Base-by-base conservation (phyloP, 2,113 vertebrate genomes). In the Vombatus ursinus region DNA sequence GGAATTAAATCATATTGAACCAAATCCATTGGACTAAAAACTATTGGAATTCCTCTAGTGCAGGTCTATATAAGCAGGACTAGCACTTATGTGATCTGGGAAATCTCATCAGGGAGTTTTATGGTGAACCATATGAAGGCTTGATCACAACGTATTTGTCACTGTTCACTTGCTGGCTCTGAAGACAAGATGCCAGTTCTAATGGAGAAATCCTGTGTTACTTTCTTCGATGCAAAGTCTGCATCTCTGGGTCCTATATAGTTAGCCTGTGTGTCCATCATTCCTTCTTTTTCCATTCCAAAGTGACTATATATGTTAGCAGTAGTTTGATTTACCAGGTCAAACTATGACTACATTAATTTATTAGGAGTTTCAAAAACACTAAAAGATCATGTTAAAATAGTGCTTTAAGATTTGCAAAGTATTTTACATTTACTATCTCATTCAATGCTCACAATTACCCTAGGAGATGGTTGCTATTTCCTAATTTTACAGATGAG, bases 81-180 rank as follows among this genome's bases (percentile, higher is more conserved):
- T 61, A 37, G 31, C 12, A n/a, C 31, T 68, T 68, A 68, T 37
- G 14, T 68, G 61, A 68, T 68, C 12, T 37, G 57, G 61, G 61
- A n/a, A 68, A 68, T 37, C 31, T 89, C 47, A 31, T 25, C 16
- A n/a, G 68, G n/a, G 54, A 93, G 47, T 16, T 9, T 91, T 57
- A 37, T 14, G 12, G 3, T 28, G 52, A n/a, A 0, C 9, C 9
- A 31, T 0, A 0, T 31, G 2, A 47, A 61, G 26, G 11, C 31
- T 52, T 54, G 14, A 28, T 51, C 90, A 8, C 8, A 1, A 10
- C 19, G 3, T 61, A 31, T 19, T 50, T 52, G 50, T 37, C 26
- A 50, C 9, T 28, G 31, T 68, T 68, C 31, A 68, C 10, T n/a
- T 31, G 89, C 2, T 8, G 0, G 28, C 23, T 28, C 54, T 47